Evolutionary conservation across 2,797 vertebrate genomes (phyloP).

Genomic region (Antrozous pallidus): DNA sequence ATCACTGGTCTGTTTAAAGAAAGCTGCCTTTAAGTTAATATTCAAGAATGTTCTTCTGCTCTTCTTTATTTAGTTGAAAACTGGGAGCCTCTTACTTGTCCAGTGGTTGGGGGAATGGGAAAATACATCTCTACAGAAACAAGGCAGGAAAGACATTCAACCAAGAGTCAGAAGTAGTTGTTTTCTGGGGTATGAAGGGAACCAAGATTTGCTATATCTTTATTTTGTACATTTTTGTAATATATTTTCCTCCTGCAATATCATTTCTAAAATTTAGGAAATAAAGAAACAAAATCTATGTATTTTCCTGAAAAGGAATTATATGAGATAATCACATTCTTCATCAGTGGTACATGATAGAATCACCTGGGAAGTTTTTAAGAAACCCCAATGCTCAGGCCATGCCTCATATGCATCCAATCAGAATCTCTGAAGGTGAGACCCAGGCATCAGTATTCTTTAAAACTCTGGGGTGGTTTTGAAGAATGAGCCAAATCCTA

Average conservation of each 20-base stretch:
- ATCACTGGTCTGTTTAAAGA: not conserved
- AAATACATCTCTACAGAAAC: not conserved
- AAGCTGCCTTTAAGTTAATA: not conserved
- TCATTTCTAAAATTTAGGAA: constrained; percentile 14
- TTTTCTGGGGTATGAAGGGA: not conserved
- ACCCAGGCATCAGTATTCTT: not conserved
- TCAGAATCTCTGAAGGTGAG: not conserved
- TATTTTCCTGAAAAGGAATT: not conserved
- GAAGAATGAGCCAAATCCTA: not conserved
- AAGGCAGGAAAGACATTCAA: not conserved
- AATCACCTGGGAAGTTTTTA: not conserved
- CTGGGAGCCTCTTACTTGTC: not conserved
- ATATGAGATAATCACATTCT: not conserved
- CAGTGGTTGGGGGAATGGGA: not conserved
- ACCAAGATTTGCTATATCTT: not conserved
- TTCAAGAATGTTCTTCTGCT: not conserved
- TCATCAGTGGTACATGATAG: not conserved
- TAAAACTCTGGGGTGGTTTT: not conserved
- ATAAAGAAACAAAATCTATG: not conserved
- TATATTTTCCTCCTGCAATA: not conserved
- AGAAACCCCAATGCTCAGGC: not conserved
- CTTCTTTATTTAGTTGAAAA: not conserved
- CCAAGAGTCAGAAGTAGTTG: not conserved
- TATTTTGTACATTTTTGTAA: not conserved
- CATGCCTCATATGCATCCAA: not conserved